Percentiles rank a stretch among this genome's conserved stretches.
Evolutionary conservation across 1,140 invertebrate genomes (phyloP).

Genomic region (Aphelenchoides besseyi): DNA sequence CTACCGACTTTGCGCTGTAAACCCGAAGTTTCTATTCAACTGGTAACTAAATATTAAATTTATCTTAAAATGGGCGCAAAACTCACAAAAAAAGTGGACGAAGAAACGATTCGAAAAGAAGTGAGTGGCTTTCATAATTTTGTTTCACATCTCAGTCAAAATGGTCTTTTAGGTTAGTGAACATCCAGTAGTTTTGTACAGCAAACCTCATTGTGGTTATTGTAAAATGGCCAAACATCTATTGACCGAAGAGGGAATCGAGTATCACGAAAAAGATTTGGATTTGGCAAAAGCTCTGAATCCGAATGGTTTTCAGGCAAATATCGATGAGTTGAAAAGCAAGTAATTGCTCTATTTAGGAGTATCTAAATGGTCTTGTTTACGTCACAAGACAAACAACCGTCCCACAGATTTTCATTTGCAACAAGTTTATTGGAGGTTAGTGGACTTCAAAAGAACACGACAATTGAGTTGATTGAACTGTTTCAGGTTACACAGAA

Average conservation of each 20-base stretch:
- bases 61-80: constrained; percentile 3
- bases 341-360: constrained; percentile 29
- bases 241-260: constrained; percentile 40
- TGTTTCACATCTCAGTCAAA: background rate
- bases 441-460: background rate
- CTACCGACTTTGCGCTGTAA: no score
- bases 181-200: constrained; percentile 43
- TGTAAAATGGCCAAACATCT: constrained; percentile 46
- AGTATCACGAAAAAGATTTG: constrained; percentile 41
- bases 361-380: constrained; percentile 42
- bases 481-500: constrained; percentile 46
- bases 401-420: constrained; percentile 54
- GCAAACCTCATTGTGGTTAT: constrained; percentile 48
- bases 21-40: background rate
- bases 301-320: constrained; percentile 29
- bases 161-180: constrained; percentile 35
- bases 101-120: constrained; percentile 26
- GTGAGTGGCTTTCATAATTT: constrained; percentile 16
- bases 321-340: constrained; percentile 10
- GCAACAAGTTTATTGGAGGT: constrained; percentile 49
- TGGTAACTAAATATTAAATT: background rate
- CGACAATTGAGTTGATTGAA: constrained; percentile 20
- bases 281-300: constrained; percentile 32
- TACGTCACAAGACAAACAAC: constrained; percentile 35
- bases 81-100: constrained; percentile 23